Conservation (phyloP, 2,113 vertebrate genomes). For the Chaenocephalus aceratus region DNA sequence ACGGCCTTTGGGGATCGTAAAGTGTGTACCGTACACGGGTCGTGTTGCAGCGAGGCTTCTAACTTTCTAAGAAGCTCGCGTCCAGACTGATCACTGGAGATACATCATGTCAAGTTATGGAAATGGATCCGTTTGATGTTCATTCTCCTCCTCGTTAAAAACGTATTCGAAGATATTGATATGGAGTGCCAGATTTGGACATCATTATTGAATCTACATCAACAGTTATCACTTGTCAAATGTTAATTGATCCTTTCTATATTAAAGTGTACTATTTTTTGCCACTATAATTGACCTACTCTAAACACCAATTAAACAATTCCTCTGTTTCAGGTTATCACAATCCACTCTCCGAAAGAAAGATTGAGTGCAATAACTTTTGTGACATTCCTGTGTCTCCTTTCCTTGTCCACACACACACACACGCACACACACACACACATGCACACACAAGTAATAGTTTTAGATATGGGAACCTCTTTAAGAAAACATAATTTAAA, state of each 20-base stretch:
- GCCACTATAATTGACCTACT: too few species aligned
- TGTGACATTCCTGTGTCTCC: constrained; percentile 5
- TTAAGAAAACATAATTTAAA: too few species aligned
- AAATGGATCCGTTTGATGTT: constrained; percentile 24
- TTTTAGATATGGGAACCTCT: too few species aligned
- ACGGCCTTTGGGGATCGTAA: constrained; percentile 45
- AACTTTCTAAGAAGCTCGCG: background rate
- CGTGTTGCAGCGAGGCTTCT: constrained; percentile 20
- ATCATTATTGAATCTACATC: too few species aligned
- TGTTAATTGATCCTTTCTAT: too few species aligned
- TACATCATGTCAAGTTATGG: constrained; percentile 10
- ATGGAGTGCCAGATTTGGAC: too few species aligned
- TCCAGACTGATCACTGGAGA: constrained; percentile 31
- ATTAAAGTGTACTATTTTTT: too few species aligned
- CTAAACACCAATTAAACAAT: too few species aligned
- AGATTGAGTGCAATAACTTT: constrained; percentile 3
- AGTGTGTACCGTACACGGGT: constrained; percentile 24
- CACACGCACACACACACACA: constrained; percentile 4
- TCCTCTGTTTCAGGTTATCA: too few species aligned
- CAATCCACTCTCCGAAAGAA: background rate
- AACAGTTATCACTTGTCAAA: too few species aligned
- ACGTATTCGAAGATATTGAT: too few species aligned
- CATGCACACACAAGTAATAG: background rate
- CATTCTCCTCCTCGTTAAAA: too few species aligned
- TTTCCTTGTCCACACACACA: background rate